A percentile compares a stretch with the other conserved stretches of the same genome.
Conservation (phyloP, 2,797 vertebrate species). For the Sternotherus odoratus region DNA sequence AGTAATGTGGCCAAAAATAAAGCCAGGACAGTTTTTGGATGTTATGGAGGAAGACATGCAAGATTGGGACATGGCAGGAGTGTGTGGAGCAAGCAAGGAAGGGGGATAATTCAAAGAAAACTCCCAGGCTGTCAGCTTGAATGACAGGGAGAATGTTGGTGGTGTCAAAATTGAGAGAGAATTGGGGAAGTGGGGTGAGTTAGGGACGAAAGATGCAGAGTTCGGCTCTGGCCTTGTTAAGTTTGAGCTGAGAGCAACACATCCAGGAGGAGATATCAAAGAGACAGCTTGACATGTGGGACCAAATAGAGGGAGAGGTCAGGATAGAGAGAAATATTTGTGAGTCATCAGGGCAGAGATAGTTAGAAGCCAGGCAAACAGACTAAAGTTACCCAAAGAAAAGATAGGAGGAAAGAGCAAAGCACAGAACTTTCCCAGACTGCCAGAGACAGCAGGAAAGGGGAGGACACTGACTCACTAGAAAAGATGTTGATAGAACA, state of each 20-base stretch:
- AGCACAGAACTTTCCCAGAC: background rate
- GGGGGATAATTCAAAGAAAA: background rate
- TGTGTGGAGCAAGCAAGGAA: background rate
- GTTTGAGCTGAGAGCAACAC: background rate
- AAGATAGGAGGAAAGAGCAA: background rate
- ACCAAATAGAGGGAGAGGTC: background rate
- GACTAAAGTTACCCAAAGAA: background rate
- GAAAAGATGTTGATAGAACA: background rate
- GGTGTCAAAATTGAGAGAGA: background rate
- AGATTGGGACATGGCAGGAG: background rate
- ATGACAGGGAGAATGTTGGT: background rate
- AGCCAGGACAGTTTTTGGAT: background rate
- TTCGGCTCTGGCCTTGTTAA: background rate
- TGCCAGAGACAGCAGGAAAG: background rate
- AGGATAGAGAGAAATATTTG: background rate
- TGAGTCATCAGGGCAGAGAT: background rate
- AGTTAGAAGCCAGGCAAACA: background rate
- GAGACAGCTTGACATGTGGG: background rate
- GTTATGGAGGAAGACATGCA: background rate
- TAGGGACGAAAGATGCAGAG: background rate
- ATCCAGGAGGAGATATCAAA: background rate
- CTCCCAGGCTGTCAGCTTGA: background rate
- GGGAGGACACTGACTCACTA: background rate
- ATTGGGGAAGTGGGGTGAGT: background rate
- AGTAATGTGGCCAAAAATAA: background rate